phyloP scores from a whole-genome alignment of 1,140 invertebrate species.

The Pogonognathellus flavescens region DNA sequence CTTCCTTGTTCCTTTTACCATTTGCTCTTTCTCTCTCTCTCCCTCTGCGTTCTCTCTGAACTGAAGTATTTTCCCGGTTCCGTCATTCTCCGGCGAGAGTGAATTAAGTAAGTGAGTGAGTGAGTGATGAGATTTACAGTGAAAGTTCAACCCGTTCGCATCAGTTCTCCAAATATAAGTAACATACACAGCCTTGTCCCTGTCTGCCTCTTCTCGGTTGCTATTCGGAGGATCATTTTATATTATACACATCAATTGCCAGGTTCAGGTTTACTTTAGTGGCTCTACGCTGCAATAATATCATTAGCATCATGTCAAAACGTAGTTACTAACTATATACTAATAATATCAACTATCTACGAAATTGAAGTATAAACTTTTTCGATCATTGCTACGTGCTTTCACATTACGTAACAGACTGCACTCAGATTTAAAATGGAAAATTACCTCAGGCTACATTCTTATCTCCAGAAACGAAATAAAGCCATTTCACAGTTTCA shows the following conservation, averaged over 20 bases:
- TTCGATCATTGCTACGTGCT: too few species aligned
- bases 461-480: too few species aligned
- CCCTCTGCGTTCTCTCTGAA: background rate
- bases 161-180: background rate
- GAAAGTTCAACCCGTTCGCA: background rate
- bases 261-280: background rate
- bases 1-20: constrained; percentile 30
- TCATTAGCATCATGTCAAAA: background rate
- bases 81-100: constrained; percentile 14
- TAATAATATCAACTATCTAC: background rate
- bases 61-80: constrained; percentile 25
- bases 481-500: too few species aligned
- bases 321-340: background rate
- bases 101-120: constrained; percentile 12
- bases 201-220: too few species aligned
- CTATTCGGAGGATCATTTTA: too few species aligned
- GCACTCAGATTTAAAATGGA: too few species aligned
- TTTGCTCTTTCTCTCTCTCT: constrained; percentile 16
- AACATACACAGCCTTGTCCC: too few species aligned
- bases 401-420: too few species aligned
- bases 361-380: background rate
- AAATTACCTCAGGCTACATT: too few species aligned
- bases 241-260: too few species aligned
- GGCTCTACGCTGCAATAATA: background rate
- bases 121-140: constrained; percentile 44